phyloP scores from a whole-genome alignment of 1,140 invertebrate genomes.

The Cotesia glomerata region DNA sequence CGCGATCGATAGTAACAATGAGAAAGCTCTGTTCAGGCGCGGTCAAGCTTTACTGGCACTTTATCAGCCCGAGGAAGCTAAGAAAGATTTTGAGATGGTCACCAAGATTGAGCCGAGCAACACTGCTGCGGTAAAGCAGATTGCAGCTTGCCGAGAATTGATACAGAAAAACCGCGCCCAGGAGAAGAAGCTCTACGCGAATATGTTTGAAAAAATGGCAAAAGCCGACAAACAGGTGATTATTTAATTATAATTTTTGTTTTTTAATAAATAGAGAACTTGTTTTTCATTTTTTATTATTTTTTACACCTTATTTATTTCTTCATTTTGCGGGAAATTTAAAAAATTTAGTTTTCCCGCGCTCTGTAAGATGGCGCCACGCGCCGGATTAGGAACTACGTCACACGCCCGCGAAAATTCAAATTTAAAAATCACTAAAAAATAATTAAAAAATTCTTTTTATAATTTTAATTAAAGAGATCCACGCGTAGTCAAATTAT shows the following conservation, averaged over 20 bases:
- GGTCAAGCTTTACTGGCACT: conserved; percentile 81
- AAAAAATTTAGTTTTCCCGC: too few species aligned
- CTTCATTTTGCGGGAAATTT: neutral
- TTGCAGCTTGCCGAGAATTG: conserved; percentile 74
- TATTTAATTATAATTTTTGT: conserved; percentile 27
- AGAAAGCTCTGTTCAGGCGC: conserved; percentile 89
- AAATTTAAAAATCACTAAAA: too few species aligned
- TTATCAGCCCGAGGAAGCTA: conserved; percentile 80
- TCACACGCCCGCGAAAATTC: too few species aligned
- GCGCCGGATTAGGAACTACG: too few species aligned
- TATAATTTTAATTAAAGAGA: too few species aligned
- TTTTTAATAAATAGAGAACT: conserved; percentile 33
- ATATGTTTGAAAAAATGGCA: conserved; percentile 94
- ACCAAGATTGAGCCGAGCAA: conserved; percentile 77
- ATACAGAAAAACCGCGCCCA: conserved; percentile 78
- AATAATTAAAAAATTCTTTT: too few species aligned
- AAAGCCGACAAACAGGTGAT: conserved; percentile 78
- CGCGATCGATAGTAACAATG: conserved; percentile 77
- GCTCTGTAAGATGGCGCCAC: too few species aligned
- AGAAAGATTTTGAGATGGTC: conserved; percentile 80
- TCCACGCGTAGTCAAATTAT: too few species aligned
- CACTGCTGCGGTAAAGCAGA: conserved; percentile 82
- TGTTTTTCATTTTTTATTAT: conserved; percentile 17
- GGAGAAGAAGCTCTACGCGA: conserved; percentile 90
- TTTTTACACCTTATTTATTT: conserved; percentile 28